phyloP scores from a whole-genome alignment of 2,888 invertebrate species.

The Drosophila fulvimacula region DNA sequence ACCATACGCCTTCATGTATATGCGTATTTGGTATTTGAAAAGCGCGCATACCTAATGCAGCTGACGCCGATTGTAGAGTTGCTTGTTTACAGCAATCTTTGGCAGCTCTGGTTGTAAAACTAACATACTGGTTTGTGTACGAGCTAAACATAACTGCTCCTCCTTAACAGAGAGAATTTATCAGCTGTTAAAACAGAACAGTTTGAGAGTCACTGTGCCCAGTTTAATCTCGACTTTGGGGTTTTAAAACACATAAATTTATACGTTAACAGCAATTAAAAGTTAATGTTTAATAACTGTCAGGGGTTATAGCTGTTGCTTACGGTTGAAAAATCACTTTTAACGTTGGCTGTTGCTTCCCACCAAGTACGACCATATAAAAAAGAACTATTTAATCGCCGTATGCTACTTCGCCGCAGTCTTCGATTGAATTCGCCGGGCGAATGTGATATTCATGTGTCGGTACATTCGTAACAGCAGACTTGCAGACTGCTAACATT shows the following conservation, averaged over 20 bases:
- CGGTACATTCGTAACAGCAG: conserved; percentile 15
- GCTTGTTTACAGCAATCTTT: not conserved
- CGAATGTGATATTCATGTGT: conserved; percentile 9
- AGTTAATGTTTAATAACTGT: not conserved
- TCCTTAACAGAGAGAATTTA: not conserved
- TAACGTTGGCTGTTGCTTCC: not conserved
- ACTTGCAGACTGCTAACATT: conserved; percentile 29
- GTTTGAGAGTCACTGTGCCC: conserved; percentile 5
- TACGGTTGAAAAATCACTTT: not conserved
- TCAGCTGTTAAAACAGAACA: conserved; percentile 4
- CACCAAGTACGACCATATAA: not conserved
- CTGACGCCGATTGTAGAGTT: no score
- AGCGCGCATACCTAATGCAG: conserved; percentile 1
- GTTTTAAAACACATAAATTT: not conserved
- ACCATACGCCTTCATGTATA: conserved; percentile 30
- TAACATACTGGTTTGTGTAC: conserved; percentile 4
- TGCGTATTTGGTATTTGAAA: not conserved
- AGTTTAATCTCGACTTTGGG: not conserved
- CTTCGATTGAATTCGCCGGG: conserved; percentile 4
- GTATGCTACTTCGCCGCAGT: conserved; percentile 20
- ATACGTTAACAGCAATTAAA: not conserved
- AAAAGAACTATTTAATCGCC: not conserved
- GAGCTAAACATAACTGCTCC: conserved; percentile 27
- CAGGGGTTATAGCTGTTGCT: not conserved
- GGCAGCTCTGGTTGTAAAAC: not conserved